A percentile compares a stretch with the other conserved stretches of the same genome.
These are phyloP conservation scores for Netelia virgata DNA, from an alignment of 2,888 invertebrate genomes.

Conservation along the genomic window DNA sequence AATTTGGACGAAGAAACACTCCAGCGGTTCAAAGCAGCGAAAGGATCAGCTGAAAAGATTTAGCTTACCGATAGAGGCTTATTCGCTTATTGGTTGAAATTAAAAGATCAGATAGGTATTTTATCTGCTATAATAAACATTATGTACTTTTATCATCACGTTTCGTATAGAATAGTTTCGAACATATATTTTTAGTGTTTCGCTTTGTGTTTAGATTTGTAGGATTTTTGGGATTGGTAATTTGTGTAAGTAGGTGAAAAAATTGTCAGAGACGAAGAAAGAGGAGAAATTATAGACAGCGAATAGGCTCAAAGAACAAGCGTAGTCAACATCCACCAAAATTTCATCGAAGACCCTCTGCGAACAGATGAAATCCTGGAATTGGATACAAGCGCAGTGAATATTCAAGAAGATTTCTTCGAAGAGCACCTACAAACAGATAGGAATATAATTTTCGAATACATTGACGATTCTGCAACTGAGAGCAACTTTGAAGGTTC, in stretches of 20 bases:
- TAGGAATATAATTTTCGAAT: conserved; percentile 21
- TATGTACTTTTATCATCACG: conserved; percentile 5
- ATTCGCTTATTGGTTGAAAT: conserved; percentile 23
- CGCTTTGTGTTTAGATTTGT: conserved; percentile 16
- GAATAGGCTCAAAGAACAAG: not conserved
- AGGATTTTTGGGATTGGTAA: conserved; percentile 19
- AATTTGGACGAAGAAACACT: conserved; percentile 19
- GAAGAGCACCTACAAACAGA: conserved; percentile 11
- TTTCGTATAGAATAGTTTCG: conserved; percentile 16
- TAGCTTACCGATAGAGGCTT: conserved; percentile 11
- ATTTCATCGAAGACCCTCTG: conserved; percentile 17
- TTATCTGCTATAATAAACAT: conserved; percentile 13
- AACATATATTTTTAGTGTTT: conserved; percentile 15
- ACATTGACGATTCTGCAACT: conserved; percentile 18
- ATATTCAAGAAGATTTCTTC: conserved; percentile 5
- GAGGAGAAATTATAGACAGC: conserved; percentile 25
- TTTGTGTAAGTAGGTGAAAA: conserved; percentile 16
- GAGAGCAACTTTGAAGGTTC: conserved; percentile 26
- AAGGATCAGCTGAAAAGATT: conserved; percentile 13
- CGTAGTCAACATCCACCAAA: conserved; percentile 16
- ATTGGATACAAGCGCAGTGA: conserved; percentile 20
- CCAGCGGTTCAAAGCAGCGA: conserved; percentile 9
- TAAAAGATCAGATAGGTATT: conserved; percentile 15
- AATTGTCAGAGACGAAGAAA: conserved; percentile 19
- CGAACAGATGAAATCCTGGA: conserved; percentile 14